Conservation (phyloP, 2,888 invertebrate genomes). For the Caenorhabditis doughertyi region DNA sequence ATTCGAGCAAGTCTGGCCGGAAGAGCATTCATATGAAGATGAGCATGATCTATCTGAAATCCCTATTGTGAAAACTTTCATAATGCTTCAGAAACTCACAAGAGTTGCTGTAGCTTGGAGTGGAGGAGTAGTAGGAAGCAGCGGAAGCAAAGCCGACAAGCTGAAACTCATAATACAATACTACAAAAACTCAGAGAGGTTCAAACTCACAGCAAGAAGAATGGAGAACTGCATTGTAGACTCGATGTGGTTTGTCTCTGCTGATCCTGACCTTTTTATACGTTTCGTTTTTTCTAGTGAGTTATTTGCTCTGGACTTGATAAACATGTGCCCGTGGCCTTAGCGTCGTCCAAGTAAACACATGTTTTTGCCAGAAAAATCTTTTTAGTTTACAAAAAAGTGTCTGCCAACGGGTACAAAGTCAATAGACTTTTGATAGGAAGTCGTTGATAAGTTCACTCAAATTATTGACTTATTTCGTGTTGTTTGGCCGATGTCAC, state of each 20-base stretch:
- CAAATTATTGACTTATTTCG: constrained; percentile 44
- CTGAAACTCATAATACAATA: too few species aligned
- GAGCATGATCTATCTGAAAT: constrained; percentile 56
- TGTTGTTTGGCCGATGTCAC: constrained; percentile 57
- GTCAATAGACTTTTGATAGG: constrained; percentile 45
- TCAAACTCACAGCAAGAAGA: constrained; percentile 42
- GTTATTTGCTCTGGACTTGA: constrained; percentile 61
- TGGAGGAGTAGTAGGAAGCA: constrained; percentile 54
- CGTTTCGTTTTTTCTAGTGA: constrained; percentile 32
- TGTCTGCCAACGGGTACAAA: constrained; percentile 55
- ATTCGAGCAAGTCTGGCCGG: constrained; percentile 57
- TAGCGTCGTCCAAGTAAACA: constrained; percentile 56
- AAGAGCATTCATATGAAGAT: constrained; percentile 56
- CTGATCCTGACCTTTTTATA: constrained; percentile 45
- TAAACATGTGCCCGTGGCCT: constrained; percentile 54
- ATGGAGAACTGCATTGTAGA: constrained; percentile 53
- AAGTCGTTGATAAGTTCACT: constrained; percentile 54
- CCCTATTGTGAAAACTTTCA: neutral
- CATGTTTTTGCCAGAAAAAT: constrained; percentile 63
- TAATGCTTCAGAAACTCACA: neutral
- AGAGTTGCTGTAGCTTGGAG: constrained; percentile 44
- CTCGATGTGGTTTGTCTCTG: constrained; percentile 35
- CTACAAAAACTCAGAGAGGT: neutral
- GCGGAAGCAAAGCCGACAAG: constrained; percentile 49
- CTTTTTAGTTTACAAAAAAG: constrained; percentile 46